phyloP scores from a whole-genome alignment of 2,113 vertebrate species.

The Bambusicola thoracicus region DNA sequence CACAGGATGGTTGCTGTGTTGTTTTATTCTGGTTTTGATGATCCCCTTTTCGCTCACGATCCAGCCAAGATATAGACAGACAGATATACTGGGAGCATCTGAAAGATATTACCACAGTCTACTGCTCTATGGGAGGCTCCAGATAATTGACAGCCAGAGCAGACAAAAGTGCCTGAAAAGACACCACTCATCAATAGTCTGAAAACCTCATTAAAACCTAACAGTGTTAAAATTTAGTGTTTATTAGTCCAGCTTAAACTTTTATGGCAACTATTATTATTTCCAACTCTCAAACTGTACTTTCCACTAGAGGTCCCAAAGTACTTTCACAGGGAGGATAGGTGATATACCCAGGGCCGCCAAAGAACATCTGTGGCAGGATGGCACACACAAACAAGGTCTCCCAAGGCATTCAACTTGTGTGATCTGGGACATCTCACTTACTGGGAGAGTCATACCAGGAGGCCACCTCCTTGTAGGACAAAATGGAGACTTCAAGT shows the following conservation, averaged over 20 bases:
- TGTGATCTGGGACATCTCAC: accelerated
- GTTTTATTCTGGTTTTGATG: constrained; percentile 47
- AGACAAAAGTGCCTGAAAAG: constrained; percentile 6
- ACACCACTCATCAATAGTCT: not conserved
- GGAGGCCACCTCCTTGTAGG: not conserved
- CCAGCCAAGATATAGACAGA: constrained; percentile 3
- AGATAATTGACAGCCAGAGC: constrained; percentile 3
- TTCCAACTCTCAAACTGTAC: not conserved
- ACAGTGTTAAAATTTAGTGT: not conserved
- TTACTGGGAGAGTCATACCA: not conserved
- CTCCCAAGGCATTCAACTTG: not conserved
- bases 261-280: not conserved
- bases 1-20: constrained; percentile 10
- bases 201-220: constrained; percentile 23
- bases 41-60: not conserved
- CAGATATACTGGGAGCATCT: constrained; percentile 45
- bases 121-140: not conserved
- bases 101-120: constrained; percentile 58
- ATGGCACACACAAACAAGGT: not conserved
- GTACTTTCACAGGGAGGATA: not conserved
- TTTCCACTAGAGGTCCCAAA: not conserved
- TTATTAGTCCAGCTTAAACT: not conserved
- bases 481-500: not conserved
- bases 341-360: not conserved
- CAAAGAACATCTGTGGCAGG: not conserved